Conservation (phyloP, 2,797 vertebrate genomes). For the Diplodus sargus region DNA sequence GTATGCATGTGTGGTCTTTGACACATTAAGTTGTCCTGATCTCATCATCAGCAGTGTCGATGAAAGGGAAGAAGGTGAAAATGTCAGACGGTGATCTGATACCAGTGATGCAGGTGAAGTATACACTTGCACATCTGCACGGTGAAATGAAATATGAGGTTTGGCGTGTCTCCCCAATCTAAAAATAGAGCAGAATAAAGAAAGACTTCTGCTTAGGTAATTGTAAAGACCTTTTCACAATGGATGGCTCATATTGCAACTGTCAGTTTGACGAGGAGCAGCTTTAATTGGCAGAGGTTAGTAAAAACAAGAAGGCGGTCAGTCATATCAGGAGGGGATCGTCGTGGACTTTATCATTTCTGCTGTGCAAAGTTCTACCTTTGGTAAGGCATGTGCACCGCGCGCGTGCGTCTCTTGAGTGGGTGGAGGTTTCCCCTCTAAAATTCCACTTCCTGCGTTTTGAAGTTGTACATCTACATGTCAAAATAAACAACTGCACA, state of each 20-base stretch:
- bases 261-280: constrained; percentile 69
- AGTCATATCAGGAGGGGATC: constrained; percentile 36
- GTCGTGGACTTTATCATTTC: constrained; percentile 42
- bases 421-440: constrained; percentile 78
- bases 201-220: constrained; percentile 73
- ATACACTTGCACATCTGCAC: constrained; percentile 74
- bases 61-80: constrained; percentile 52
- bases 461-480: constrained; percentile 73
- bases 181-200: constrained; percentile 82
- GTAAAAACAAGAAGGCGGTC: constrained; percentile 21
- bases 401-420: constrained; percentile 46
- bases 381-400: constrained; percentile 26
- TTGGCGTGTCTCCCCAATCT: constrained; percentile 75
- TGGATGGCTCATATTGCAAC: constrained; percentile 70
- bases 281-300: constrained; percentile 57
- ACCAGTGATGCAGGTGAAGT: constrained; percentile 68
- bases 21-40: constrained; percentile 39
- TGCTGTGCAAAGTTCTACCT: constrained; percentile 46
- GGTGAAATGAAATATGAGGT: constrained; percentile 80
- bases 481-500: constrained; percentile 77
- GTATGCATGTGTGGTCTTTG: constrained; percentile 36
- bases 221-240: constrained; percentile 72
- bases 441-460: constrained; percentile 83
- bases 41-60: constrained; percentile 32
- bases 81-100: constrained; percentile 76